A percentile compares a stretch with the other conserved stretches of the same genome.
Conservation (phyloP, 2,797 vertebrate genomes). For the Microtus californicus region DNA sequence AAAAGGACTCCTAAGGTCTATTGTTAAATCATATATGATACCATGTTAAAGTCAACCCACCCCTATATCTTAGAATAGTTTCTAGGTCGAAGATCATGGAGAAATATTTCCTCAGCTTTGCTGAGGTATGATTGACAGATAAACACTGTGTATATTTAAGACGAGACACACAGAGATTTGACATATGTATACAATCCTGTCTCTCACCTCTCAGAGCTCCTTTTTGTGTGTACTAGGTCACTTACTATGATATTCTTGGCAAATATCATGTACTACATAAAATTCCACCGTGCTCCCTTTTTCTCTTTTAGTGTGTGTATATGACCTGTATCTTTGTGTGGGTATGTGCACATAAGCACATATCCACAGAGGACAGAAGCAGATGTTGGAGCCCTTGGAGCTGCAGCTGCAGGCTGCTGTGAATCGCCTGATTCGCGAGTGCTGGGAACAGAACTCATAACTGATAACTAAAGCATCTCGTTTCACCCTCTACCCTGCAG, state of each 20-base stretch:
- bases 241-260: background rate
- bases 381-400: too few relatives aligned
- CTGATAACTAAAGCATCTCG: background rate
- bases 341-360: background rate
- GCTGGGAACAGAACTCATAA: background rate
- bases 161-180: background rate
- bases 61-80: constrained; percentile 22
- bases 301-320: background rate
- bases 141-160: background rate
- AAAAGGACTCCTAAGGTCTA: constrained; percentile 70
- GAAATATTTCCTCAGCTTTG: background rate
- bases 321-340: too few relatives aligned
- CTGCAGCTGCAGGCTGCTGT: background rate
- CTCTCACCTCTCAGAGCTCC: background rate
- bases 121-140: background rate
- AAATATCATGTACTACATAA: background rate
- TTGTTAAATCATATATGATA: constrained; percentile 56
- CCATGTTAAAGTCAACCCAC: background rate
- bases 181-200: background rate
- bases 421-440: background rate
- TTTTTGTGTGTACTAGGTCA: background rate
- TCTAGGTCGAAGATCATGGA: constrained; percentile 9
- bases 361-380: background rate
- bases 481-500: too few relatives aligned
- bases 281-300: background rate